Evolutionary conservation across 2,113 vertebrate genomes (phyloP).

Genomic region (Lycocorax pyrrhopterus): DNA sequence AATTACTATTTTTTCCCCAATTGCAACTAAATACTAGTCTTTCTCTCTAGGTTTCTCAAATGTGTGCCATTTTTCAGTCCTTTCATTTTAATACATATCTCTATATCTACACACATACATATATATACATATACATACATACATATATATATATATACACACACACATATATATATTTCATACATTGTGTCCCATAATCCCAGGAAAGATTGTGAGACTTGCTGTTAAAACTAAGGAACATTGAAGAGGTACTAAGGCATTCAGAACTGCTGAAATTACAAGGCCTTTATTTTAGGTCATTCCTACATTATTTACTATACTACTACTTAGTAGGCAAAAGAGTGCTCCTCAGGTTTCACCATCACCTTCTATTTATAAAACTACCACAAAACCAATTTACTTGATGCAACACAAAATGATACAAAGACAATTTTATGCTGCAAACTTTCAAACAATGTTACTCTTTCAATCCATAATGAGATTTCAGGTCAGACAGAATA

Average conservation of each 20-base stretch:
- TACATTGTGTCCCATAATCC: neutral
- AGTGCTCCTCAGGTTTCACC: neutral
- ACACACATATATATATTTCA: neutral
- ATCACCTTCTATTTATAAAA: neutral
- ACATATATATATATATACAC: neutral
- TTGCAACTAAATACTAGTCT: neutral
- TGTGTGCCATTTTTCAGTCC: neutral
- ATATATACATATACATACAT: neutral
- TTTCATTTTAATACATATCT: neutral
- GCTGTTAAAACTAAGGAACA: neutral
- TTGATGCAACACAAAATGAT: neutral
- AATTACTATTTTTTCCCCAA: neutral
- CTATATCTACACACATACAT: neutral
- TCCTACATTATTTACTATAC: neutral
- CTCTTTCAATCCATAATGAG: neutral
- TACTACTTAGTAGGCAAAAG: neutral
- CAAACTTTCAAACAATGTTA: neutral
- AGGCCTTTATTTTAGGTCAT: neutral
- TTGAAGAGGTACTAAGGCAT: neutral
- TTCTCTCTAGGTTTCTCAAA: neutral
- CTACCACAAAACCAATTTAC: neutral
- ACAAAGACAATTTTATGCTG: neutral
- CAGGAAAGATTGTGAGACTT: neutral
- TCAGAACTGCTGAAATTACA: neutral
- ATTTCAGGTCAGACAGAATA: neutral